Percentiles rank a stretch among this genome's conserved stretches.
Conservation (phyloP, 1,140 invertebrate genomes). For the Brachionus sp. region DNA sequence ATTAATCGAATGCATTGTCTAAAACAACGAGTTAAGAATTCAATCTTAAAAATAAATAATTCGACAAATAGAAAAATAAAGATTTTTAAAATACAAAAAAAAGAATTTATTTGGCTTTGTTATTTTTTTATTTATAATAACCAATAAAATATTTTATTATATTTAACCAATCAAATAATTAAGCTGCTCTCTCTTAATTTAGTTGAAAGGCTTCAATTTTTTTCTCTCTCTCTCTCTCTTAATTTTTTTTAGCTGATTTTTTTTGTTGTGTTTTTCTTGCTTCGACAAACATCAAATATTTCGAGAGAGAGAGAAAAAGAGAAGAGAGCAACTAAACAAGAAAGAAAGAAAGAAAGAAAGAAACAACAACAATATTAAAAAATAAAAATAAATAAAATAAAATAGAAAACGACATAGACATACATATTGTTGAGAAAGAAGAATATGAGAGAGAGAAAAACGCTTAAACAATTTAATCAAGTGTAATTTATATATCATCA, state of each 20-base stretch:
- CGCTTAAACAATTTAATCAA: slow-evolving; percentile 37
- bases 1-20: slow-evolving; percentile 35
- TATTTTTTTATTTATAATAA: slow-evolving; percentile 8
- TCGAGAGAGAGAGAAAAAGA: background rate
- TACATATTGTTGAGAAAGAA: background rate
- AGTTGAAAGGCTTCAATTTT: background rate
- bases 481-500: slow-evolving; percentile 40
- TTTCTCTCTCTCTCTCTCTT: background rate
- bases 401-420: background rate
- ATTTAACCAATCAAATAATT: slow-evolving; percentile 4
- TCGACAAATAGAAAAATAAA: slow-evolving; percentile 22
- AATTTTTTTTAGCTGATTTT: background rate
- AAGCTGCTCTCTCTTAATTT: background rate
- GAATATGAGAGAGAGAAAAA: background rate
- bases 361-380: background rate
- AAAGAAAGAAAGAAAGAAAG: background rate
- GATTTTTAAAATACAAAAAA: background rate
- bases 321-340: background rate
- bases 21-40: slow-evolving; percentile 16
- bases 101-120: background rate
- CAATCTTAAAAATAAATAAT: slow-evolving; percentile 43
- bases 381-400: too few relatives aligned
- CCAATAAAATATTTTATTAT: background rate
- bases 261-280: background rate
- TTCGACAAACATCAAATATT: slow-evolving; percentile 37